Percentiles rank a stretch among this genome's conserved stretches.
These are phyloP conservation scores for Picus viridis DNA, from an alignment of 2,797 vertebrate species.

Conservation along the genomic window DNA sequence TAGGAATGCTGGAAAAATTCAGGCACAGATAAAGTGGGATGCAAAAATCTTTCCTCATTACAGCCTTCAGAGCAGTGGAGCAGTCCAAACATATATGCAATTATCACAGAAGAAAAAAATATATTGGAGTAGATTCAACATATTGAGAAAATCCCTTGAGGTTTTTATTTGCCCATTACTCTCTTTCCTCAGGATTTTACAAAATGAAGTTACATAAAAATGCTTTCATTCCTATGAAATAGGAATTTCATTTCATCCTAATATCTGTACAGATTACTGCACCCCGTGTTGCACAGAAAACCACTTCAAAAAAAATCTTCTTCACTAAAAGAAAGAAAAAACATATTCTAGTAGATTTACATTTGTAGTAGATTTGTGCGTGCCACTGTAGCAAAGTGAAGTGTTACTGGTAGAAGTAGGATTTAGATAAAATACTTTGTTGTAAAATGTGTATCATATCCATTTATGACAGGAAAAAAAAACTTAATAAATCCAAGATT, in stretches of 20 bases:
- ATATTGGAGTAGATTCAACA: constrained; percentile 67
- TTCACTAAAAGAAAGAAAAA: constrained; percentile 36
- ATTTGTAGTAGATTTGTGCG: constrained; percentile 6
- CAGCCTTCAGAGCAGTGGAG: neutral
- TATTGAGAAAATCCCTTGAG: constrained; percentile 58
- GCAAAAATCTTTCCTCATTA: neutral
- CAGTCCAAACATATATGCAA: constrained; percentile 16
- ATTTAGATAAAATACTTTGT: constrained; percentile 50
- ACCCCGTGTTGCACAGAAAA: constrained; percentile 34
- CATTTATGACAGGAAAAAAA: constrained; percentile 6
- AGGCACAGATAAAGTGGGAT: neutral
- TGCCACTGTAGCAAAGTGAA: constrained; percentile 14
- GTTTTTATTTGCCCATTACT: constrained; percentile 68
- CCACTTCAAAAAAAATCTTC: neutral
- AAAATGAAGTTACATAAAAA: constrained; percentile 78
- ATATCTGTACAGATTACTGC: constrained; percentile 69
- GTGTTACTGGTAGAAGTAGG: constrained; percentile 12
- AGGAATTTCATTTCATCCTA: constrained; percentile 56
- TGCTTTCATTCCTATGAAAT: constrained; percentile 54
- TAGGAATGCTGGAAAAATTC: neutral
- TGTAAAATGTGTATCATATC: constrained; percentile 1
- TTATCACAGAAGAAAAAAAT: constrained; percentile 26
- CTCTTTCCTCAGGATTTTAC: constrained; percentile 73
- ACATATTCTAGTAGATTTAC: constrained; percentile 37
- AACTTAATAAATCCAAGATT: constrained; percentile 30